Base-by-base conservation (phyloP, 2,113 vertebrate species). In the Odontesthes bonariensis region DNA sequence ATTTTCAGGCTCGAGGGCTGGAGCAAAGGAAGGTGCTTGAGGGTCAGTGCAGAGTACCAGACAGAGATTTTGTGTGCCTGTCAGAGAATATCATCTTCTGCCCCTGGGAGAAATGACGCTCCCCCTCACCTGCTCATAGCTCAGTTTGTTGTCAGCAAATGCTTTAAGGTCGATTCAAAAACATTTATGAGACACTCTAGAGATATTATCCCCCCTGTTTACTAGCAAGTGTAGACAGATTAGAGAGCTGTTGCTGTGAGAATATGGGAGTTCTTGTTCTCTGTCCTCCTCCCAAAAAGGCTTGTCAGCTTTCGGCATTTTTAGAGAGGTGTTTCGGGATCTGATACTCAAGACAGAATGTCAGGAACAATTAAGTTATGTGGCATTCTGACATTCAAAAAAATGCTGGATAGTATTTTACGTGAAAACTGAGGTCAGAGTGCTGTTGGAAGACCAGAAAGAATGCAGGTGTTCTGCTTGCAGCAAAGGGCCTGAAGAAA, bases 1-100 rank as follows among this genome's bases (percentile, higher is more conserved):
- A 86, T 91, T 91, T 89, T 79, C 77, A 77, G 82, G 64, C 85
- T 64, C 66, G 73, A 61, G 83, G 89, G 90, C 86, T 59, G 68
- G 63, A 89, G 91, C 83, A 74, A 76, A 83, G 78, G 65, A 84
- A 69, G 84, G 88, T 91, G 88, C 82, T 91, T 73, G 83, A 86
- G 84, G 92, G 90, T 93, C 92, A 91, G 77, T 23, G 57, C 68
- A 75, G 69, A 70, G 77, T 60, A 80, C 71, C 69, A 79, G 83
- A 85, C 83, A 82, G 81, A 75, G 82, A 88, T 88, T 83, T 86
- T 76, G 77, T 89, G 82, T 84, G 83, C 76, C 84, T 87, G 71
- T 75, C 71, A 22, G 69, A 88, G 68, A 91, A 88, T 83, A 86
- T 86, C 79, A 81, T 86, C 86, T 59, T 77, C 73, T 69, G 33